A percentile compares a stretch with the other conserved stretches of the same genome.
Evolutionary conservation across 2,113 vertebrate genomes (phyloP).

Genomic region (Entelurus aequoreus): DNA sequence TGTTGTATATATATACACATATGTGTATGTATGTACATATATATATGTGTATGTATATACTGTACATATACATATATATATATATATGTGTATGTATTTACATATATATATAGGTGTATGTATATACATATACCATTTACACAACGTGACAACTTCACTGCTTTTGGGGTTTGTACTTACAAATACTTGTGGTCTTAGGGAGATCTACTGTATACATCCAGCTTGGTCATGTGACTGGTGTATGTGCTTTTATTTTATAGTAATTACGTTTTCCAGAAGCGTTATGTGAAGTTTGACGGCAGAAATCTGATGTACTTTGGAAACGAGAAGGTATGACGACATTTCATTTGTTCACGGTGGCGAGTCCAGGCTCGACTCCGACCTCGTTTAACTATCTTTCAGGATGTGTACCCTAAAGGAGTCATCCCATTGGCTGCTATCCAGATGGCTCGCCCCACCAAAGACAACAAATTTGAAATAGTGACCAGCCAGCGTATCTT

Average conservation of each 20-base stretch:
- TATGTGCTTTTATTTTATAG: slow-evolving; percentile 60
- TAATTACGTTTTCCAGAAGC: slow-evolving; percentile 97
- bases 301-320: slow-evolving; percentile 93
- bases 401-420: slow-evolving; percentile 95
- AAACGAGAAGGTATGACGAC: slow-evolving; percentile 84
- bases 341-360: neutral
- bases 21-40: too few relatives aligned
- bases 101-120: too few relatives aligned
- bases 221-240: neutral
- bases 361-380: neutral
- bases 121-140: too few relatives aligned
- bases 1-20: too few relatives aligned
- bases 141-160: too few relatives aligned
- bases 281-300: slow-evolving; percentile 90
- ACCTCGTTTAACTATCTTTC: slow-evolving; percentile 9
- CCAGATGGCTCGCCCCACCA: slow-evolving; percentile 84
- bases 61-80: too few relatives aligned
- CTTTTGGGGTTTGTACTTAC: too few relatives aligned
- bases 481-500: slow-evolving; percentile 89
- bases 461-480: slow-evolving; percentile 96
- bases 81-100: too few relatives aligned
- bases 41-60: too few relatives aligned
- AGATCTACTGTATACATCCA: too few relatives aligned
- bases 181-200: too few relatives aligned
- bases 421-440: slow-evolving; percentile 88